A percentile compares a stretch with the other conserved stretches of the same genome.
These are phyloP conservation scores for Caretta caretta DNA, from an alignment of 2,113 vertebrate genomes.

Conservation along the genomic window DNA sequence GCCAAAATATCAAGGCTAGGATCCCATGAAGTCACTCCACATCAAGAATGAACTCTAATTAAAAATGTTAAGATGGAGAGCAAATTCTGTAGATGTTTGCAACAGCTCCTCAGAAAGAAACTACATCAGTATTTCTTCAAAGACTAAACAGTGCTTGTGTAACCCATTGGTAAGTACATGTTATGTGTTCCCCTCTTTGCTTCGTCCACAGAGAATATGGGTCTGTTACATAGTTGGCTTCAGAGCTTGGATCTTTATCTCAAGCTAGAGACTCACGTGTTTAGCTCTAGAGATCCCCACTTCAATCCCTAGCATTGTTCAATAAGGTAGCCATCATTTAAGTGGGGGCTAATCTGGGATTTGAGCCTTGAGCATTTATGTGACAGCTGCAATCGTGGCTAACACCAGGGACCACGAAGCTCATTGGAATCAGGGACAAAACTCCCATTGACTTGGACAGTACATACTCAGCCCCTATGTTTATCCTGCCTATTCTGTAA, in stretches of 20 bases:
- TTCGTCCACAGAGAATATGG: too few species aligned
- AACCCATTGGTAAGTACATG: too few species aligned
- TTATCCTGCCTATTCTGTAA: neutral
- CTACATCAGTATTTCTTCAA: too few species aligned
- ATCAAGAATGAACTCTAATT: neutral
- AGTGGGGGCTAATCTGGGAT: neutral
- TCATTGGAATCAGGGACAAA: neutral
- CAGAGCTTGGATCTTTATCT: neutral
- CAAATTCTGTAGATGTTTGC: neutral
- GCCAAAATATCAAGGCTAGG: neutral
- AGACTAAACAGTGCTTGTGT: too few species aligned
- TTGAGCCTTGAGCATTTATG: neutral
- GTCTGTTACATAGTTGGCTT: too few species aligned
- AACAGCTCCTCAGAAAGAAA: neutral
- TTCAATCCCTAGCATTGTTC: neutral
- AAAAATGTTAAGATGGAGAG: neutral
- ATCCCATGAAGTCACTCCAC: neutral
- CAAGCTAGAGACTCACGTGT: accelerated
- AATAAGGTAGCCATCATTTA: neutral
- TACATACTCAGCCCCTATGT: neutral
- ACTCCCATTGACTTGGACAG: neutral
- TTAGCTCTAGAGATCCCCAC: neutral
- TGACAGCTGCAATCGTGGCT: neutral
- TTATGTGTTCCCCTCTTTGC: too few species aligned
- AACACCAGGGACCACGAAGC: neutral